A percentile compares a stretch with the other conserved stretches of the same genome.
These are phyloP conservation scores for Kryphioiulus occultus DNA, from an alignment of 2,888 invertebrate genomes.

Conservation along the genomic window DNA sequence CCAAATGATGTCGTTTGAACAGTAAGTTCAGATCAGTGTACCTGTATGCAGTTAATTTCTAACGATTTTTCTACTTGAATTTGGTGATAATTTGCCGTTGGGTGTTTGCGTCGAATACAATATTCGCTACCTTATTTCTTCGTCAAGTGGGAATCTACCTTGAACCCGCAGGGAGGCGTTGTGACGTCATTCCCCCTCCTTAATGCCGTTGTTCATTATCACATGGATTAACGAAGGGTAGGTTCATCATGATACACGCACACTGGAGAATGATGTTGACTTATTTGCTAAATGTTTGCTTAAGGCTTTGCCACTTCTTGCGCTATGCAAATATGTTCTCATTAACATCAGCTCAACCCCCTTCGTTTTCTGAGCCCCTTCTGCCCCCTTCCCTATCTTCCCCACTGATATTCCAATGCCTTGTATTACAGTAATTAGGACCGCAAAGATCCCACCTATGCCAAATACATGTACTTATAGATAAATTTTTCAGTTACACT, in stretches of 20 bases:
- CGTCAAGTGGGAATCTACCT: neutral
- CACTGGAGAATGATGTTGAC: slow-evolving; percentile 25
- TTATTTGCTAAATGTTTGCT: slow-evolving; percentile 39
- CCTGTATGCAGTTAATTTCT: no score
- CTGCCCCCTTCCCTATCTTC: neutral
- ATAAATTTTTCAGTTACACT: no score
- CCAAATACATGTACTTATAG: neutral
- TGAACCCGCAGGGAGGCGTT: neutral
- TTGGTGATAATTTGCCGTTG: neutral
- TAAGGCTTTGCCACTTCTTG: slow-evolving; percentile 32
- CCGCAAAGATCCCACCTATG: neutral
- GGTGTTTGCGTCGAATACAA: neutral
- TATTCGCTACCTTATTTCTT: neutral
- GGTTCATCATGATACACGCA: slow-evolving; percentile 36
- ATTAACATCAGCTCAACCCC: slow-evolving; percentile 24
- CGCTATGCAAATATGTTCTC: slow-evolving; percentile 14
- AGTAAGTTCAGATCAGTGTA: no score
- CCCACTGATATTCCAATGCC: neutral
- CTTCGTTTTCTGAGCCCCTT: neutral
- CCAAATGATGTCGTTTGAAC: no score
- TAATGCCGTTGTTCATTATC: slow-evolving; percentile 32
- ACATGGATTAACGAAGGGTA: slow-evolving; percentile 21
- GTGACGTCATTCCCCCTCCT: neutral
- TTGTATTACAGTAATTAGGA: slow-evolving; percentile 13
- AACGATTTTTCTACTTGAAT: no score